Conservation (phyloP, 1,140 invertebrate species). For the Lepidurus apus region DNA sequence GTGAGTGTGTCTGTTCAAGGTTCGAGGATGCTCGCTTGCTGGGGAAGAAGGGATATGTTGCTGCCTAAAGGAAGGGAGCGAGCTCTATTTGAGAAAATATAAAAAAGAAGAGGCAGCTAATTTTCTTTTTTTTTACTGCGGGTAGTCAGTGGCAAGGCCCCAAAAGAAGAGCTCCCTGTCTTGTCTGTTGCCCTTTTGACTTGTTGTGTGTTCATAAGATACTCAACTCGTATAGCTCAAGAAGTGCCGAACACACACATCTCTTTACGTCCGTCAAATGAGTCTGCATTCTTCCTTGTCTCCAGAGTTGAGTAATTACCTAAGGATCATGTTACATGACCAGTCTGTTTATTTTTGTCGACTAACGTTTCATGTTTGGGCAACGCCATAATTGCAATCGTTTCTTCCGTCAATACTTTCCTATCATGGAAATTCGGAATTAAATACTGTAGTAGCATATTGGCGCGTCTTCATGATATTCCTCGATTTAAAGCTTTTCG, state of each 20-base stretch:
- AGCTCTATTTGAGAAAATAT: neutral
- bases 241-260: slow-evolving; percentile 2
- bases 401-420: too few species aligned
- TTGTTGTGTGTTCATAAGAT: neutral
- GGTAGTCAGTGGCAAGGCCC: neutral
- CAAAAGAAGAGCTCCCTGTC: neutral
- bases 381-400: neutral
- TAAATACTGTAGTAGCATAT: too few species aligned
- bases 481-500: too few species aligned
- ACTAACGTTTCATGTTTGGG: neutral
- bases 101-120: neutral
- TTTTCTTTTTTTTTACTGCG: neutral
- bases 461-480: too few species aligned
- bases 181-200: slow-evolving; percentile 13
- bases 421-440: too few species aligned
- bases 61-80: neutral
- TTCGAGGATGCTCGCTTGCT: too few species aligned
- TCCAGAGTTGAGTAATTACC: slow-evolving; percentile 15
- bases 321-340: slow-evolving; percentile 9
- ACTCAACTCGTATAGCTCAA: neutral
- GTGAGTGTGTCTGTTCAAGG: neutral
- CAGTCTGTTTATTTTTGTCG: slow-evolving; percentile 16
- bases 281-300: slow-evolving; percentile 21
- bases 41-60: neutral
- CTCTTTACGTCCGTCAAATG: slow-evolving; percentile 18